Percentiles rank a stretch among this genome's conserved stretches.
These are phyloP conservation scores for Anoplius nigerrimus DNA, from an alignment of 2,888 invertebrate genomes.

Conservation along the genomic window DNA sequence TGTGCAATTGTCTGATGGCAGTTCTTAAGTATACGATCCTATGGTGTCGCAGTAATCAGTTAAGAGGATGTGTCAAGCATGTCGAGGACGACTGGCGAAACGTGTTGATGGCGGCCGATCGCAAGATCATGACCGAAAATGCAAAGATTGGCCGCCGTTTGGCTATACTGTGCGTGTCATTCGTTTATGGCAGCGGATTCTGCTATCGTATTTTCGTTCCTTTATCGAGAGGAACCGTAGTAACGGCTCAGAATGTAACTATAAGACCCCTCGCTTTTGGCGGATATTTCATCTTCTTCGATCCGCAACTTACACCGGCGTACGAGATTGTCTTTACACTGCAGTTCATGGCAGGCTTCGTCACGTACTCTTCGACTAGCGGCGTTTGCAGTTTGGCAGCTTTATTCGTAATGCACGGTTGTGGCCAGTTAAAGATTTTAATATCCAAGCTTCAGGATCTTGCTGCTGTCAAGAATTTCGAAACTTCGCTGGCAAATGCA, in stretches of 20 bases:
- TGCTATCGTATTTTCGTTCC: constrained; percentile 57
- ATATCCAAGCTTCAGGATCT: constrained; percentile 25
- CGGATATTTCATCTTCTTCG: constrained; percentile 52
- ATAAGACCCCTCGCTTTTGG: constrained; percentile 52
- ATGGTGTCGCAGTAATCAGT: not conserved
- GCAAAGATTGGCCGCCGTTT: constrained; percentile 56
- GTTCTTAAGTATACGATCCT: constrained; percentile 31
- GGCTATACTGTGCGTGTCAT: constrained; percentile 44
- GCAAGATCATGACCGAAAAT: constrained; percentile 54
- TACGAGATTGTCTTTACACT: constrained; percentile 56
- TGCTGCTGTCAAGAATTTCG: not conserved
- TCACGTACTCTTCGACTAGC: constrained; percentile 48
- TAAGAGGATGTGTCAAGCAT: constrained; percentile 32
- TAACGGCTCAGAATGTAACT: constrained; percentile 45
- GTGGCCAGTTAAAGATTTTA: constrained; percentile 49
- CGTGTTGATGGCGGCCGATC: constrained; percentile 28
- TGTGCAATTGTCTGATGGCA: constrained; percentile 41
- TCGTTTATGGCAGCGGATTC: constrained; percentile 54
- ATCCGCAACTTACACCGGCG: constrained; percentile 45
- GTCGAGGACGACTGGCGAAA: constrained; percentile 48
- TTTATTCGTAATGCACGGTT: constrained; percentile 56
- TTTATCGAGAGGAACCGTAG: constrained; percentile 34
- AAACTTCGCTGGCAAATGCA: not conserved
- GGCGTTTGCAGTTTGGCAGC: constrained; percentile 56
- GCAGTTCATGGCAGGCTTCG: constrained; percentile 53